Evolutionary conservation across 2,797 vertebrate species (phyloP), one percentile per base, ranked within the genome.

Genomic region (Passerculus sandwichensis): DNA sequence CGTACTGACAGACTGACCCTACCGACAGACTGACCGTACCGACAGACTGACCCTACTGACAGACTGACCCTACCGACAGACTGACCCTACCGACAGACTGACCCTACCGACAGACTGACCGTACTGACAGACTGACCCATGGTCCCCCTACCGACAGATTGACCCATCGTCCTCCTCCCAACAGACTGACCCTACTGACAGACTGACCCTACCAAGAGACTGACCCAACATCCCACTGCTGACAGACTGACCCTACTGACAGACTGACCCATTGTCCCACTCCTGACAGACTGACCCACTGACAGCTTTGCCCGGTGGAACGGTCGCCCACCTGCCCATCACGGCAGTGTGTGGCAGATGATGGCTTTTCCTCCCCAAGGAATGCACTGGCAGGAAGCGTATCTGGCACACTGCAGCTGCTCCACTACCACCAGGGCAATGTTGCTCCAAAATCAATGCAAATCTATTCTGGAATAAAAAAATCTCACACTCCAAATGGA

Each of bases 341-440:
- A 18, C 4, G 0, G 36, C 74, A 60, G 25, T 3, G 7, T 1
- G 1, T 3, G 9, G 61, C 42, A 71, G 17, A 50, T 5, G 15
- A 17, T 6, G 6, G 56, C n/a, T 76, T 81, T 32, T 8, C 3
- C 3, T 10, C 6, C 4, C 0, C 29, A 51, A 1, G 51, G 71
- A 75, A 86, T 16, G 36, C 36, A 19, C 42, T 6, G 0, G 29
- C 14, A 17, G 30, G 50, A 53, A 75, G 32, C 0, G 0, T 1
- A 38, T 15, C 74, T 32, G 3, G 14, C 1, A 0, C 0, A 9
- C 40, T 4, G 61, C 1, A 2, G n/a, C n/a, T 9, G 1, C 27
- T 42, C 30, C n/a, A 1, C 53, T 17, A 34, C 57, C 34, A 36
- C 4, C 9, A 3, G 22, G 82, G 64, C 77, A 64, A 40, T 0